Evolutionary conservation across 2,888 invertebrate species (phyloP), one percentile per base, ranked within the genome.

Genomic region (Anticlea derivata): DNA sequence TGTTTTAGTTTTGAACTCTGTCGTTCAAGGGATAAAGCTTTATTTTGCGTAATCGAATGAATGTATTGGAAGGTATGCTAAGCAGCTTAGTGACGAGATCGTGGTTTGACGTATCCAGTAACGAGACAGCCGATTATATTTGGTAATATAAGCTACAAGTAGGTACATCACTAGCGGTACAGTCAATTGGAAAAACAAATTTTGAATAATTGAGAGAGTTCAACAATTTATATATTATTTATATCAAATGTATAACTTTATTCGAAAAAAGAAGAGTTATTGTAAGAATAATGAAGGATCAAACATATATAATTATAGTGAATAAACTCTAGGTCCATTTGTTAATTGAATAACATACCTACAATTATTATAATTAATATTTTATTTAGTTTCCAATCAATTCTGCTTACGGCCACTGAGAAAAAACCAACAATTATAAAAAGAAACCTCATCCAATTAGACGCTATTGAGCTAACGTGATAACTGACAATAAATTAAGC

Each of bases 11-110:
- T 38, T 70, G 34, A 55, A 59, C 63, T 63, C 65, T 73, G 64
- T 27, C 0, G 0, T 2, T 1, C 7, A n/a, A 4, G 0, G 2
- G 1, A 64, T 76, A 79, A 63, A 73, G 78, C 65, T 61, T 55
- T 54, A 50, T 70, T 71, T 70, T 35, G 62, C 50, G 54, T 67
- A 56, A 44, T 53, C 38, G 41, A 37, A 39, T 33, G 29, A 58
- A 56, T 56, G 39, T 61, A 40, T 59, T 63, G 63, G 68, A 66
- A 79, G 77, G 78, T 74, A 84, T 78, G 78, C 71, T 89, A 88
- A 89, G 87, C 79, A 78, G 89, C 87, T 89, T 89, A 88, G 70
- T 69, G 76, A 75, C 75, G 74, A 75, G 75, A 75, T 79, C 78
- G 75, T 75, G 78, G 72, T 76, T 80, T 83, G 83, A 83, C 80